phyloP scores from a whole-genome alignment of 2,888 invertebrate species.

The Epinotia brunnichana region DNA sequence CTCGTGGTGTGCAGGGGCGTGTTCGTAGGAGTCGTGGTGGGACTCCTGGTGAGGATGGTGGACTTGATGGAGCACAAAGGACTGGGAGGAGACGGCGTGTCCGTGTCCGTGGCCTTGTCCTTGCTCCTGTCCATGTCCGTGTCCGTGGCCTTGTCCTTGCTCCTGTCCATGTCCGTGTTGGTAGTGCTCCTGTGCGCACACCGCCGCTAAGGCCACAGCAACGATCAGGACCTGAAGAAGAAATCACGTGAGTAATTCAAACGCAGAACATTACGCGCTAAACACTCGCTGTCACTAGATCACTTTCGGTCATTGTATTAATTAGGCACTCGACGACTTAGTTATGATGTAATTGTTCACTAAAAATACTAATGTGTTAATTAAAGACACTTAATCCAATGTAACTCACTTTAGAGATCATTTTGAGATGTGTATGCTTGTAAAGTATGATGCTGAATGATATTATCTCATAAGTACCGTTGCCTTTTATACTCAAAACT shows the following conservation, averaged over 20 bases:
- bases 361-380: conserved; percentile 16
- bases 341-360: conserved; percentile 15
- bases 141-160: conserved; percentile 34
- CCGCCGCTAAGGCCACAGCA: conserved; percentile 48
- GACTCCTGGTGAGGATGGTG: conserved; percentile 42
- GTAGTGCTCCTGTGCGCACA: conserved; percentile 56
- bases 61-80: conserved; percentile 53
- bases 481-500: conserved; percentile 61
- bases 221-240: conserved; percentile 45
- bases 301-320: background rate
- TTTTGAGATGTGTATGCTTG: conserved; percentile 54
- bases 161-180: conserved; percentile 48
- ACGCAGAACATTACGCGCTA: background rate
- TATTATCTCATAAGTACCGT: conserved; percentile 50
- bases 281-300: conserved; percentile 16
- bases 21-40: conserved; percentile 21
- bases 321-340: conserved; percentile 3
- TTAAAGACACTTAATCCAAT: conserved; percentile 11
- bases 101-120: conserved; percentile 41
- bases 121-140: conserved; percentile 46
- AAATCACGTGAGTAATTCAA: conserved; percentile 4
- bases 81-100: conserved; percentile 57
- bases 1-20: conserved; percentile 17
- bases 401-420: conserved; percentile 62
- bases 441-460: conserved; percentile 58